These are phyloP conservation scores for Notechis scutatus DNA, from an alignment of 2,113 vertebrate species.

Conservation along the genomic window DNA sequence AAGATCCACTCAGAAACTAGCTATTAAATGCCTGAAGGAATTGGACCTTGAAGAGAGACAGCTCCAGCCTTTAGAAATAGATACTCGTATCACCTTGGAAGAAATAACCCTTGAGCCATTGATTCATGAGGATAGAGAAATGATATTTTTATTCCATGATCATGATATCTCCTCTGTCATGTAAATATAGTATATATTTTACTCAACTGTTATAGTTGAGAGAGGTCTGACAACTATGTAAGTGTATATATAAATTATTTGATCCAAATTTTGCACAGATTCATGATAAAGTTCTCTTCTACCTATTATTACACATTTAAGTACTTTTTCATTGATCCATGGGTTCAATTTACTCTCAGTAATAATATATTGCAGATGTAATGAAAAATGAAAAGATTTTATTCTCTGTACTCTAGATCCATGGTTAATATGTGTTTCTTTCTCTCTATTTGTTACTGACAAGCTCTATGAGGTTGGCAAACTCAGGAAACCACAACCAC, in stretches of 20 bases:
- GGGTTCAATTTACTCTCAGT: background rate
- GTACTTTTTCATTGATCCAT: background rate
- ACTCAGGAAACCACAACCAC: background rate
- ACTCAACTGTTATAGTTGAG: background rate
- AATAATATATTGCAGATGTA: background rate
- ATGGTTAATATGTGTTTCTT: background rate
- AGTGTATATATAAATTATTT: background rate
- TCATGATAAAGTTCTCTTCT: background rate
- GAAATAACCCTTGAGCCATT: background rate
- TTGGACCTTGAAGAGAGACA: background rate
- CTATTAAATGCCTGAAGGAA: background rate
- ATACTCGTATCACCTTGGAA: background rate
- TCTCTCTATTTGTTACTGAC: background rate
- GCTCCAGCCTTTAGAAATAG: background rate
- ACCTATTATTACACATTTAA: background rate
- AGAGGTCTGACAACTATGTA: background rate
- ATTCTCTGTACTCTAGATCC: background rate
- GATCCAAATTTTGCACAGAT: background rate
- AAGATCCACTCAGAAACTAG: background rate
- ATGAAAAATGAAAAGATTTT: background rate
- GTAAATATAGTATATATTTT: background rate
- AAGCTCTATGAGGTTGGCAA: background rate
- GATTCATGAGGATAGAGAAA: background rate
- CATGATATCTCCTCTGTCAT: background rate
- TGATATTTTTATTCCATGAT: background rate